These are phyloP conservation scores for Sitobion miscanthi DNA, from an alignment of 1,140 invertebrate species.

Conservation along the genomic window DNA sequence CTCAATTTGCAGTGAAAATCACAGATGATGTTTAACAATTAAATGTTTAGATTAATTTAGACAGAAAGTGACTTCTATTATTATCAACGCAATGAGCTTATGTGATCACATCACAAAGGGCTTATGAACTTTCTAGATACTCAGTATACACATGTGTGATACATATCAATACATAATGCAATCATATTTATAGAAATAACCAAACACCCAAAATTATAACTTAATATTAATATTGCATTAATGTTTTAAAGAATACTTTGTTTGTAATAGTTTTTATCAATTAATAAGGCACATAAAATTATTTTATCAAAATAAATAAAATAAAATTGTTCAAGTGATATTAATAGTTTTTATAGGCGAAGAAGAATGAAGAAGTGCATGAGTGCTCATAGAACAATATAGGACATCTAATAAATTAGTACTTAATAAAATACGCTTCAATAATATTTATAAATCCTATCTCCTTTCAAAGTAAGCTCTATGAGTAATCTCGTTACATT, in stretches of 20 bases:
- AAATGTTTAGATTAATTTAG: neutral
- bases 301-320: constrained; percentile 22
- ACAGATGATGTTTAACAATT: neutral
- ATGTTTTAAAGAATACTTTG: constrained; percentile 48
- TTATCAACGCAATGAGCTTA: neutral
- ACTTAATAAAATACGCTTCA: neutral
- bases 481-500: constrained; percentile 18
- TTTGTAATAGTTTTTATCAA: constrained; percentile 15
- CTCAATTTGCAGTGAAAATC: neutral
- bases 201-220: constrained; percentile 43
- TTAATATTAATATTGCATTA: constrained; percentile 47
- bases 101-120: neutral
- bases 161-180: neutral
- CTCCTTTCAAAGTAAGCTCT: neutral
- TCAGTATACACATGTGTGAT: constrained; percentile 34
- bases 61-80: neutral
- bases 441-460: neutral
- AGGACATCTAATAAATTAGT: neutral
- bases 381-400: constrained; percentile 17
- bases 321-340: constrained; percentile 16
- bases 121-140: neutral
- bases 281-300: constrained; percentile 52
- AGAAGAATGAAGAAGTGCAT: constrained; percentile 17
- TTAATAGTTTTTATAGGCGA: constrained; percentile 7
- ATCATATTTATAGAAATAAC: constrained; percentile 17